These are phyloP conservation scores for Hemithea aestivaria DNA, from an alignment of 2,888 invertebrate species.

Conservation along the genomic window DNA sequence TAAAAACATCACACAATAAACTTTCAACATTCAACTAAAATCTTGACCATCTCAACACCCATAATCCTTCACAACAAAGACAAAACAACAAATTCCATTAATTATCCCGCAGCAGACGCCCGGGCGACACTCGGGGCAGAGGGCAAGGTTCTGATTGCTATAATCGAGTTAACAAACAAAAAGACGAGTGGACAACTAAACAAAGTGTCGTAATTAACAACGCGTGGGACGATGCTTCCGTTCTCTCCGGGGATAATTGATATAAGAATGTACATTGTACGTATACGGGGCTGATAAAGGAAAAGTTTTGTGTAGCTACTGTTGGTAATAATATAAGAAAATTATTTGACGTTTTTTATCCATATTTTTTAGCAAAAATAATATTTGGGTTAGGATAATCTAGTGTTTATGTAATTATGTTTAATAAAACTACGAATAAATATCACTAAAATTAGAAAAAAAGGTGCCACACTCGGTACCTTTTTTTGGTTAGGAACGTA, in stretches of 20 bases:
- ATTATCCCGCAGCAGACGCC: conserved; percentile 42
- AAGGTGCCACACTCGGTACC: too few relatives aligned
- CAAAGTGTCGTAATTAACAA: conserved; percentile 68
- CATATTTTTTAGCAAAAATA: too few relatives aligned
- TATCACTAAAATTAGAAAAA: too few relatives aligned
- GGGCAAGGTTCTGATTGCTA: conserved; percentile 69
- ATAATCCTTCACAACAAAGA: conserved; percentile 10
- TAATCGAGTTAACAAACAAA: conserved; percentile 76
- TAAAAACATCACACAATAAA: too few relatives aligned
- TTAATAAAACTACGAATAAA: too few relatives aligned
- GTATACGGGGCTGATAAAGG: too few relatives aligned
- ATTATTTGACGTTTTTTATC: too few relatives aligned
- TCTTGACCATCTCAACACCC: conserved; percentile 9
- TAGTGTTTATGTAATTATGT: too few relatives aligned
- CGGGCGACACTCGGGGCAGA: conserved; percentile 58
- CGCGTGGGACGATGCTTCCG: conserved; percentile 66
- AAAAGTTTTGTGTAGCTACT: too few relatives aligned
- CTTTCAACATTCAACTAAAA: neutral
- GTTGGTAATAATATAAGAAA: too few relatives aligned
- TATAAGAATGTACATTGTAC: neutral
- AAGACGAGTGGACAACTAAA: conserved; percentile 60
- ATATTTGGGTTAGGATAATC: too few relatives aligned
- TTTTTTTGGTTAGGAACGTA: too few relatives aligned
- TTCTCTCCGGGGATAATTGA: conserved; percentile 21
- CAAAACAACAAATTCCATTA: conserved; percentile 25